phyloP scores from a whole-genome alignment of 2,888 invertebrate species.

The Catocala sponsa region DNA sequence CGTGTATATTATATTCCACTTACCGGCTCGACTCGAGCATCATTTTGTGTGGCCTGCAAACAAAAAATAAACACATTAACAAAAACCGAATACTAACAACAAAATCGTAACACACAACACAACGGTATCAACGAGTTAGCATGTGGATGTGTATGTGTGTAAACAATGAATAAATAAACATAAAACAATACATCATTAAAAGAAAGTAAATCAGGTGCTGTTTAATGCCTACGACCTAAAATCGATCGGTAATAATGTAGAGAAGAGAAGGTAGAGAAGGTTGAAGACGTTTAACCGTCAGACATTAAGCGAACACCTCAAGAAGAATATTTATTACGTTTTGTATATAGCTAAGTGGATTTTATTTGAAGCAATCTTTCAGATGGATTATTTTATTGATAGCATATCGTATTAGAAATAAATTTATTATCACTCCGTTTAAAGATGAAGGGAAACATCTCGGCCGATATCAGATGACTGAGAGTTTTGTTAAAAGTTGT shows the following conservation, averaged over 20 bases:
- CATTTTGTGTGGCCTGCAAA: conserved; percentile 86
- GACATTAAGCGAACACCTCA: conserved; percentile 41
- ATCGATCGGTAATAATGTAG: conserved; percentile 47
- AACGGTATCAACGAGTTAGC: not conserved
- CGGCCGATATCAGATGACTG: too few relatives aligned
- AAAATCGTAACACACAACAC: conserved; percentile 10
- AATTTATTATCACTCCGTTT: conserved; percentile 2
- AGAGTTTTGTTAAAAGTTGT: too few relatives aligned
- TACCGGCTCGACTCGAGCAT: conserved; percentile 86
- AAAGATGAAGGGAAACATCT: not conserved
- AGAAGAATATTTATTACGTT: conserved; percentile 58
- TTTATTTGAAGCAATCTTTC: conserved; percentile 35
- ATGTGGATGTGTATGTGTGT: not conserved
- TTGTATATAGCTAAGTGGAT: conserved; percentile 41
- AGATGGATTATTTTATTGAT: conserved; percentile 29
- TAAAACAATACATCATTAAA: conserved; percentile 21
- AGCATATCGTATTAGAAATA: conserved; percentile 8
- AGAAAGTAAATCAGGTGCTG: conserved; percentile 36
- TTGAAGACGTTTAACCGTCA: conserved; percentile 66
- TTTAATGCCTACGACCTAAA: conserved; percentile 47
- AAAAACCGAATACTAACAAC: conserved; percentile 23
- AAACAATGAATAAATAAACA: not conserved
- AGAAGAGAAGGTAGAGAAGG: conserved; percentile 63
- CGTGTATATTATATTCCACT: conserved; percentile 50
- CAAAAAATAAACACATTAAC: conserved; percentile 55